Conservation (phyloP, 2,113 vertebrate species). For the Antigone vipio region DNA sequence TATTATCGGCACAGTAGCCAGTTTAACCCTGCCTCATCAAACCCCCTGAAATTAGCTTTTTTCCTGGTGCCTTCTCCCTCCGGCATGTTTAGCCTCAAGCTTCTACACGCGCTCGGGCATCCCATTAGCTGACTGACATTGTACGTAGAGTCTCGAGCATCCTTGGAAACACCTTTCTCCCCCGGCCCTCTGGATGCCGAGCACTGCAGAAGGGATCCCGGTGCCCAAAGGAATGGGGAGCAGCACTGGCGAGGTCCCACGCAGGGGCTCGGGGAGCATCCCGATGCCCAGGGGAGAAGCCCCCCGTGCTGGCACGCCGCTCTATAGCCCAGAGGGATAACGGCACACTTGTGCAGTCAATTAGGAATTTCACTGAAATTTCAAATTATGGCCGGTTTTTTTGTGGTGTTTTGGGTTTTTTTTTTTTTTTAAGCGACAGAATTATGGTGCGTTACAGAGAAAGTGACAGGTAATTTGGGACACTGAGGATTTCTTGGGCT, state of each 20-base stretch:
- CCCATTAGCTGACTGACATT: fast-evolving
- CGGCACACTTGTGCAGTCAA: background rate
- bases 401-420: no score
- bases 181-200: background rate
- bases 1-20: background rate
- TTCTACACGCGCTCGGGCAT: fast-evolving
- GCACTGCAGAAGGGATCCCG: background rate
- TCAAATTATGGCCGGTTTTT: slow-evolving; percentile 27
- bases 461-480: slow-evolving; percentile 84
- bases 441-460: slow-evolving; percentile 56
- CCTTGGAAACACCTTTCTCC: background rate
- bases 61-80: background rate
- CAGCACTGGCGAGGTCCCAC: background rate
- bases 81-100: fast-evolving
- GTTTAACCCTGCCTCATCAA: background rate
- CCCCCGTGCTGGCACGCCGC: fast-evolving
- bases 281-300: background rate
- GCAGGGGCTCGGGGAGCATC: background rate
- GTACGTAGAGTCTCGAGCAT: fast-evolving
- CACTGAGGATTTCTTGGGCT: slow-evolving; percentile 73
- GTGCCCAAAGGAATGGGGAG: background rate
- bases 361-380: slow-evolving; percentile 67
- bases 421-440: slow-evolving; percentile 24
- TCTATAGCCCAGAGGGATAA: background rate
- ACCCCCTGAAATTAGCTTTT: background rate